phyloP scores from a whole-genome alignment of 1,140 invertebrate species.

The Atta cephalotes region DNA sequence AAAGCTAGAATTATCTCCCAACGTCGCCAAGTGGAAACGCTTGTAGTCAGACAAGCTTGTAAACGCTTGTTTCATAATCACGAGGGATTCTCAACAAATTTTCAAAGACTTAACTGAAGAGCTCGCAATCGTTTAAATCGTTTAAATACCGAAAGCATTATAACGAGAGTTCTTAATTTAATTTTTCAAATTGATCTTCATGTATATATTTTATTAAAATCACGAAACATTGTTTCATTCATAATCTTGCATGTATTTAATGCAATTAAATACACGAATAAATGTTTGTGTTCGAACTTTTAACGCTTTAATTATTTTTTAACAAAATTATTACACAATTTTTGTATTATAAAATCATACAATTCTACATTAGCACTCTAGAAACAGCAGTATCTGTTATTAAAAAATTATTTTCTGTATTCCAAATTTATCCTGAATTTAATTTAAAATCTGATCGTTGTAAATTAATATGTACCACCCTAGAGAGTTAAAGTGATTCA shows the following conservation, averaged over 20 bases:
- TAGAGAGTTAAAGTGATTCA: neutral
- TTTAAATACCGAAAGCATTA: neutral
- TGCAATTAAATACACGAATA: neutral
- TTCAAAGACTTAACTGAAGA: conserved; percentile 19
- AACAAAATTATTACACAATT: neutral
- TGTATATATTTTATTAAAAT: neutral
- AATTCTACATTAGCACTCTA: too few relatives aligned
- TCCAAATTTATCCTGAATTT: too few relatives aligned
- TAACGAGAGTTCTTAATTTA: neutral
- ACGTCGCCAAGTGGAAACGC: conserved; percentile 40
- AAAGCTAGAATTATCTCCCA: conserved; percentile 42
- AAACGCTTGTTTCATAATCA: conserved; percentile 30
- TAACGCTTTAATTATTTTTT: neutral
- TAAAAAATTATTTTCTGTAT: too few relatives aligned
- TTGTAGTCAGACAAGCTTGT: conserved; percentile 33
- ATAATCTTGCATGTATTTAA: neutral
- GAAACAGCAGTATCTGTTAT: too few relatives aligned
- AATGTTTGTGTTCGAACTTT: neutral
- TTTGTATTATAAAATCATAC: neutral
- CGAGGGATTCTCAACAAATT: neutral
- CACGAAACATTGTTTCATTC: too few relatives aligned
- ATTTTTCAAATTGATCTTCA: neutral
- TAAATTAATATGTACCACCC: too few relatives aligned
- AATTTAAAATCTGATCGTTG: too few relatives aligned
- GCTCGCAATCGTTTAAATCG: neutral